Base-by-base conservation (phyloP, 2,888 invertebrate genomes). In the Spodoptera picta region DNA sequence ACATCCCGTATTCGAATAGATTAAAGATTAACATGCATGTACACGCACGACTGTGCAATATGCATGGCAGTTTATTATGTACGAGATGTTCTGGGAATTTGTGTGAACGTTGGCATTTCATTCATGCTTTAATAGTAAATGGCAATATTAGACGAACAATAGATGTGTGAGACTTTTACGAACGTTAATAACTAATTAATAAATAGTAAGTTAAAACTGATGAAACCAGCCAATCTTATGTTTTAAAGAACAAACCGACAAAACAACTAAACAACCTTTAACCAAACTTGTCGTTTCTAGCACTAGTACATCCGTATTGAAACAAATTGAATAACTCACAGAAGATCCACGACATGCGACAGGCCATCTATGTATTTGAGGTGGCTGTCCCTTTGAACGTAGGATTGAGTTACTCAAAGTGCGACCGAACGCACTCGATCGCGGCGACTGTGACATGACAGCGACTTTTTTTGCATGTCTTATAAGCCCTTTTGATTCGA, bases 281-380 rank as follows among this genome's bases (percentile, higher is more conserved):
- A 10, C 12, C n/a, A 12, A 48, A 31, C 10, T 7, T 62, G 79
- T 58, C 82, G 48, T 73, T 78, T 82, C 83, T 62, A 82, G 80
- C 50, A 58, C 24, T 65, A 54, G 76, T 67, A 79, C 60, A 82
- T 87, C 86, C 60, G 57, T 53, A 83, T 74, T 79, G 77, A 83
- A 84, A 90, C 90, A 93, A 94, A 94, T 94, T 93, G 91, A 93
- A 94, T 94, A 93, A 92, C 90, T 89, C 86, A 84, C 83, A 85
- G 87, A 92, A 92, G 93, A 93, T 92, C 83, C 89, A 92, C 90
- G 92, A n/a, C n/a, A n/a, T 85, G 83, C 89, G 93, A 91, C 89
- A 81, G 89, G 86, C 88, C 88, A 92, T 93, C 90, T 88, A 91
- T n/a, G n/a, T n/a, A n/a, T 92, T 90, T 88, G 86, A 88, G 84